Base-by-base conservation (phyloP, 2,113 vertebrate genomes). In the Gymnogyps californianus region DNA sequence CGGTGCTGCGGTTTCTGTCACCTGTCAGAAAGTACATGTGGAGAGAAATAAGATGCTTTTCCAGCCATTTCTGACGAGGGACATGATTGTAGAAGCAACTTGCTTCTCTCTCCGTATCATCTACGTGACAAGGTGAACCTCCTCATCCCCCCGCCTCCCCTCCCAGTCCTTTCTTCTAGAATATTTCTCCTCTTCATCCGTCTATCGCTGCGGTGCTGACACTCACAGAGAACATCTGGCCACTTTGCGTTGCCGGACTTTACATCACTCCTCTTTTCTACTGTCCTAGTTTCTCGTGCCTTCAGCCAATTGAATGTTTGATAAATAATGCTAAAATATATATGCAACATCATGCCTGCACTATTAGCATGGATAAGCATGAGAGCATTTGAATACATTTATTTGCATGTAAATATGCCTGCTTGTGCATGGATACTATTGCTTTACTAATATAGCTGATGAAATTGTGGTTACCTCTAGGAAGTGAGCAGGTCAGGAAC, bases 41-140 rank as follows among this genome's bases (percentile, higher is more conserved):
- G 38, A 82, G 52, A 77, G 28, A 58, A 76, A 72, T 2, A 16
- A 47, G 18, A 6, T 21, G 11, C 14, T 82, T 90, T 67, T 46
- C 42, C 47, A 59, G 28, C 4, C 6, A 14, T 59, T 62, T 72
- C 87, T 71, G 24, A n/a, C 18, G 38, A 86, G 22, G 26, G 16
- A 62, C 13, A 11, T 7, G 25, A 14, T 8, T 49, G 14, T 3
- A 82, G 52, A 51, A 85, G 22, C 13, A 71, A 18, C 57, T 47
- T 42, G 7, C 74, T 75, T 54, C 42, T 64, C 44, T 51, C 29
- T 34, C 0, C 2, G 9, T 8, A 29, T 42, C 69, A 51, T 1
- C 32, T 28, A 38, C 0, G 0, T 22, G 59, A 21, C 14, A 66
- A 34, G 34, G 4, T 7, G 36, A n/a, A 54, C 7, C 4, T 78